phyloP scores from a whole-genome alignment of 2,113 vertebrate genomes.

The Datnioides undecimradiatus region DNA sequence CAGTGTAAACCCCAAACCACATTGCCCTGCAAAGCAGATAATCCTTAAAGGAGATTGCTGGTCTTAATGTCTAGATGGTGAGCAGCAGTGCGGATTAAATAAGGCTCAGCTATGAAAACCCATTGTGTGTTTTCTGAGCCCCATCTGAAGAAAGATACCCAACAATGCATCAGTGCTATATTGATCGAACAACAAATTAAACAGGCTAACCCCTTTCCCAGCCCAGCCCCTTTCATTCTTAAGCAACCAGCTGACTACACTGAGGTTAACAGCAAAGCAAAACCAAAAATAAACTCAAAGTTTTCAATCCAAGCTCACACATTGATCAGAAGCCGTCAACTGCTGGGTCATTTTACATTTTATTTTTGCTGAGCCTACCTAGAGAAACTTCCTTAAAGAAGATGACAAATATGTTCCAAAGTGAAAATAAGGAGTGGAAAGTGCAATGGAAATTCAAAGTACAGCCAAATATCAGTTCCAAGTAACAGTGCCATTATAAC shows the following conservation, averaged over 20 bases:
- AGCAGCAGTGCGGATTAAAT: slow-evolving; percentile 68
- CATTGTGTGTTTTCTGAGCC: slow-evolving; percentile 54
- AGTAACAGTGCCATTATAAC: slow-evolving; percentile 11
- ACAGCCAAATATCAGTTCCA: slow-evolving; percentile 17
- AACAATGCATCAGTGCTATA: slow-evolving; percentile 23
- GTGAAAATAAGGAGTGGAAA: slow-evolving; percentile 29
- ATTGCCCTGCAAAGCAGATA: slow-evolving; percentile 59
- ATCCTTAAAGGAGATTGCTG: slow-evolving; percentile 77
- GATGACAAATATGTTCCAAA: slow-evolving; percentile 37
- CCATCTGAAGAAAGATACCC: slow-evolving; percentile 23
- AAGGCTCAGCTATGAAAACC: slow-evolving; percentile 66
- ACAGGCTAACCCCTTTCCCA: slow-evolving; percentile 14
- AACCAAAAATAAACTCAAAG: background rate
- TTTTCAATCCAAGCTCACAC: slow-evolving; percentile 4
- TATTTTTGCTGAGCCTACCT: slow-evolving; percentile 2
- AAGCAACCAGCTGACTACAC: background rate
- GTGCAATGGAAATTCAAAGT: slow-evolving; percentile 35
- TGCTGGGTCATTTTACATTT: background rate
- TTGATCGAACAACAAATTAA: slow-evolving; percentile 25
- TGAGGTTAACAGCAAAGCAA: slow-evolving; percentile 8
- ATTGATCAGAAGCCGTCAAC: slow-evolving; percentile 10
- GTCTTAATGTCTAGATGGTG: slow-evolving; percentile 64
- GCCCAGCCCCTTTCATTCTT: background rate
- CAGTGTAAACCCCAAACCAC: slow-evolving; percentile 36
- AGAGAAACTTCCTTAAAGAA: slow-evolving; percentile 11